Evolutionary conservation across 2,113 vertebrate genomes (phyloP).

Genomic region (Eptesicus fuscus): DNA sequence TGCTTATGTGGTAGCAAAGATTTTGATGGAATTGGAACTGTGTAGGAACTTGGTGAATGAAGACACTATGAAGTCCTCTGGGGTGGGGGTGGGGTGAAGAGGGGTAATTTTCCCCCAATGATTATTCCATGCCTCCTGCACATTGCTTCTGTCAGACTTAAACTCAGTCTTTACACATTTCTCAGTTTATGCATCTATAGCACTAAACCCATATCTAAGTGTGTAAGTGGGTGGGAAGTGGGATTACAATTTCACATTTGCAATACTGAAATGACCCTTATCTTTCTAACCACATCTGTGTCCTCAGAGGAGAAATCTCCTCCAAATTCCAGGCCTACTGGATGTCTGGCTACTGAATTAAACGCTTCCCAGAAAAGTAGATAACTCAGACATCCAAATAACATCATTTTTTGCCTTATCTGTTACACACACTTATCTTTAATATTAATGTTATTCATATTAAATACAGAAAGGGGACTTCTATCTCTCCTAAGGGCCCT

Average conservation of each 20-base stretch:
- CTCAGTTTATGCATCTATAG: not conserved
- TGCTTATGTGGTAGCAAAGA: not conserved
- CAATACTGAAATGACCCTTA: not conserved
- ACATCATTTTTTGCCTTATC: not conserved
- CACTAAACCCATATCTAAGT: not conserved
- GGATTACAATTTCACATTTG: not conserved
- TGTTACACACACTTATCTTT: not conserved
- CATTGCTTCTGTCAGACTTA: no score
- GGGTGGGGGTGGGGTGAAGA: not conserved
- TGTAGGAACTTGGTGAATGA: not conserved
- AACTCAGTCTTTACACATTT: not conserved
- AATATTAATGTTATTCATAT: not conserved
- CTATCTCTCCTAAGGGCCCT: not conserved
- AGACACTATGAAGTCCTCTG: not conserved
- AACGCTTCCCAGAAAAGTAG: not conserved
- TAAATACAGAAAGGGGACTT: not conserved
- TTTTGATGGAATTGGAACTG: not conserved
- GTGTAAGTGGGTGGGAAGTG: not conserved
- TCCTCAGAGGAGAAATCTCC: not conserved
- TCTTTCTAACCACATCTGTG: not conserved
- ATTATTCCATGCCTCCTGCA: not conserved
- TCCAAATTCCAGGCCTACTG: not conserved
- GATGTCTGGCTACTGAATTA: not conserved
- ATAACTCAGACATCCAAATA: not conserved
- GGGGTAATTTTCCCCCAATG: not conserved